A percentile compares a stretch with the other conserved stretches of the same genome.
Evolutionary conservation across 2,113 vertebrate genomes (phyloP).

Genomic region (Lepus americanus): DNA sequence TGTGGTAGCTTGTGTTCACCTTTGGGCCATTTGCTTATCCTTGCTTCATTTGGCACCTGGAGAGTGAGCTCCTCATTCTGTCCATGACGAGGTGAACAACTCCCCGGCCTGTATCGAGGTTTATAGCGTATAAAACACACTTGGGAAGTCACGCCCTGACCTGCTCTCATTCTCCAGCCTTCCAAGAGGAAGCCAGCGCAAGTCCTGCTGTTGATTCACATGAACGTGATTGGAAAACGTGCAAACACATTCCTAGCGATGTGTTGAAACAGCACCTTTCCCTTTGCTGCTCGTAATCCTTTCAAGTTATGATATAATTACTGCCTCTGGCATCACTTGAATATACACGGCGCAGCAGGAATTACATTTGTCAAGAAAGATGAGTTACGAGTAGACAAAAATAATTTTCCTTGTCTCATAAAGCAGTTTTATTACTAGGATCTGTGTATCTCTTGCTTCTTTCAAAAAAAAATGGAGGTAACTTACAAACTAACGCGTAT

Average conservation of each 20-base stretch:
- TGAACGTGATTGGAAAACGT: slow-evolving; percentile 66
- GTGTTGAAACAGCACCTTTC: slow-evolving; percentile 59
- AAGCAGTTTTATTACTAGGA: slow-evolving; percentile 33
- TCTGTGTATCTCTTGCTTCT: background rate
- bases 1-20: background rate
- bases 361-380: slow-evolving; percentile 60
- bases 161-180: background rate
- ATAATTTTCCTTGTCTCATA: slow-evolving; percentile 23
- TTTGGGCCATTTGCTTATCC: slow-evolving; percentile 33
- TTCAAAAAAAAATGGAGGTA: background rate
- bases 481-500: slow-evolving; percentile 21
- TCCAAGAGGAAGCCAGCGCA: slow-evolving; percentile 45
- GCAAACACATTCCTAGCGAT: slow-evolving; percentile 58
- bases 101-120: background rate
- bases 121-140: background rate
- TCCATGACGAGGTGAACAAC: background rate
- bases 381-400: slow-evolving; percentile 67
- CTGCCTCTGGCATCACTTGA: background rate
- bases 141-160: background rate
- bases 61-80: slow-evolving; percentile 16
- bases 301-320: slow-evolving; percentile 67
- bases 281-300: slow-evolving; percentile 52
- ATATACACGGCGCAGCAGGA: slow-evolving; percentile 49
- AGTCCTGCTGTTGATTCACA: slow-evolving; percentile 1
- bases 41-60: background rate